Base-by-base conservation (phyloP, 2,888 invertebrate genomes). In the Chrysolina americana region DNA sequence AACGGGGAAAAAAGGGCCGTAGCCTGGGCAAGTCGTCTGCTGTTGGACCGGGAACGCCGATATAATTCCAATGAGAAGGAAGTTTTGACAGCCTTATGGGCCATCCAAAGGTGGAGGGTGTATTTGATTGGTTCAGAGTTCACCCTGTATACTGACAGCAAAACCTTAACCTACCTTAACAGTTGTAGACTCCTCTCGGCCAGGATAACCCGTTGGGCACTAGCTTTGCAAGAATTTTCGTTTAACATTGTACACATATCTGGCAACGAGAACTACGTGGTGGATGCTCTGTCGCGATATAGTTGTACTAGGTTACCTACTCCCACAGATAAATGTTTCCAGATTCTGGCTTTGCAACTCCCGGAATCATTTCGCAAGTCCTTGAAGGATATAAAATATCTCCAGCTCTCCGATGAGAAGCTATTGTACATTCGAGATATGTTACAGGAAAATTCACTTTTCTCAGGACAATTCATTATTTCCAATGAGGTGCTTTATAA, bases 31-130 rank as follows among this genome's bases (percentile, higher is more conserved):
- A 63, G 48, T 21, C 6, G 64, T 0, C 19, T 70, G 13, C 28
- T 70, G 8, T 11, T 64, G 0, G 44, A 41, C 2, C 11, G 64
- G 9, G 64, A 64, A 19, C 2, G 6, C 3, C 10, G 59, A 2
- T 69, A 59, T 15, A 6, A 19, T 59, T 41, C 59, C 15, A 47
- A 23, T 19, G 69, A 69, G 13, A 69, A 69, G 21, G 69, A 69
- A 41, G 44, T 59, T 1, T 19, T 69, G 8, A 59, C 59, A 3
- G 69, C 59, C 6, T 15, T 69, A 0, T 69, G 69, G 56, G 36
- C 36, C 17, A 59, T 64, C 2, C 50, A 44, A 10, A 47, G 64
- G 0, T 70, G 64, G 64, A 4, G 28, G 28, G 21, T n/a, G 1
- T 64, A 63, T 10, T 23, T 70, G 5, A 28, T 70, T 13, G 15